A percentile compares a stretch with the other conserved stretches of the same genome.
Evolutionary conservation across 2,797 vertebrate species (phyloP).

Genomic region (Petrocephalus schoutedeni): DNA sequence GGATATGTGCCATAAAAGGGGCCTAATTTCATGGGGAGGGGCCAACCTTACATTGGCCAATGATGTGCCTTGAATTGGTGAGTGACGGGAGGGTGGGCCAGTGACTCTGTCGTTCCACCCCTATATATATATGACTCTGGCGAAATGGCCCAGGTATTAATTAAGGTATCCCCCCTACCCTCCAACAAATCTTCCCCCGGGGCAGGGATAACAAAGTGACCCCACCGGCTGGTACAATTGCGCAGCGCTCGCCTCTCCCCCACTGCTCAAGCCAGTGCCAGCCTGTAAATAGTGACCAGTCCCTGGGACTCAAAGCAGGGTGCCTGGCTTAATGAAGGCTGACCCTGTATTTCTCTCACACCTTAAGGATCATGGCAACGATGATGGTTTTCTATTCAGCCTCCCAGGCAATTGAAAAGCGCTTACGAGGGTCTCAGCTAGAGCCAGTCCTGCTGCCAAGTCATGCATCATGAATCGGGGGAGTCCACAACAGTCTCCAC

Average conservation of each 20-base stretch:
- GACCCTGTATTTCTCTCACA: constrained; percentile 24
- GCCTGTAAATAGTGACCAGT: constrained; percentile 29
- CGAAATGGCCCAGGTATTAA: constrained; percentile 25
- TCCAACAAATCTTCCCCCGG: constrained; percentile 13
- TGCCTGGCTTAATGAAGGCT: constrained; percentile 29
- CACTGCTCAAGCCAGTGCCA: constrained; percentile 34
- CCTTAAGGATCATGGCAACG: constrained; percentile 34
- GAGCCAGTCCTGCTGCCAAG: neutral
- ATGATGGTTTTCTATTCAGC: constrained; percentile 28
- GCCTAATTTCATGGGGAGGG: neutral
- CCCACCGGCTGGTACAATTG: neutral
- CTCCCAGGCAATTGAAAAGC: constrained; percentile 23
- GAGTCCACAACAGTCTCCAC: neutral
- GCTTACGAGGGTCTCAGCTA: constrained; percentile 6
- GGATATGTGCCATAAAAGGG: neutral
- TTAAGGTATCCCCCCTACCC: neutral
- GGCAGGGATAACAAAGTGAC: neutral
- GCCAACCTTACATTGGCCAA: neutral
- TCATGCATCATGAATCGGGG: neutral
- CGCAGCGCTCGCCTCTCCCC: constrained; percentile 21
- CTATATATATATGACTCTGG: neutral
- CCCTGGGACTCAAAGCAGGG: constrained; percentile 29
- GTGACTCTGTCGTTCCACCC: neutral
- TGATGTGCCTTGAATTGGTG: neutral
- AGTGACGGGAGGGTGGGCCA: neutral